Conservation (phyloP, 1,140 invertebrate genomes). For the Gonioctena quinquepunctata region DNA sequence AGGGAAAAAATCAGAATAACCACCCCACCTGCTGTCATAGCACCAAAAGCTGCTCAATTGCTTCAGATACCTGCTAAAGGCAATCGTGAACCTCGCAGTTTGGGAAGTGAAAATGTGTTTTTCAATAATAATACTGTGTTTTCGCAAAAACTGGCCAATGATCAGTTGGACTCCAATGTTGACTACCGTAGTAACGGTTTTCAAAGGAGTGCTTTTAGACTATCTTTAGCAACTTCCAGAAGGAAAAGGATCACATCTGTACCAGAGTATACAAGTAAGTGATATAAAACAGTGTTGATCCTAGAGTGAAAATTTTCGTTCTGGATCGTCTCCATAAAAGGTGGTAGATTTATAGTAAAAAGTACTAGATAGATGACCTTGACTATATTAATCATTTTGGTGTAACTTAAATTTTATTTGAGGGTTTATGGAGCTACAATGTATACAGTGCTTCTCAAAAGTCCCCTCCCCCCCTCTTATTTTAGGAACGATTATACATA, state of each 20-base stretch:
- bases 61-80: constrained; percentile 58
- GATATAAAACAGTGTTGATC: no score
- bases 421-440: no score
- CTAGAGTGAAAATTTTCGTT: no score
- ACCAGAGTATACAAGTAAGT: not conserved
- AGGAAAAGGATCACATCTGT: not conserved
- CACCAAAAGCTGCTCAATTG: constrained; percentile 63
- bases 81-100: constrained; percentile 39
- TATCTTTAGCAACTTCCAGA: constrained; percentile 32
- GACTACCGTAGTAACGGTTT: constrained; percentile 40
- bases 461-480: no score
- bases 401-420: no score
- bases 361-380: no score
- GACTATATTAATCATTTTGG: no score
- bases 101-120: constrained; percentile 14
- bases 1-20: constrained; percentile 33
- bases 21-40: constrained; percentile 57
- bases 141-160: not conserved
- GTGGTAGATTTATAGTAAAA: no score
- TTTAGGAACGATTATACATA: no score
- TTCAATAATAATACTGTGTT: not conserved
- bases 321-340: no score
- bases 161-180: constrained; percentile 22
- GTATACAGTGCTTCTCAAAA: no score
- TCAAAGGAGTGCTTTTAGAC: constrained; percentile 36